Conservation (phyloP, 2,888 invertebrate species). For the Empis stercorea region DNA sequence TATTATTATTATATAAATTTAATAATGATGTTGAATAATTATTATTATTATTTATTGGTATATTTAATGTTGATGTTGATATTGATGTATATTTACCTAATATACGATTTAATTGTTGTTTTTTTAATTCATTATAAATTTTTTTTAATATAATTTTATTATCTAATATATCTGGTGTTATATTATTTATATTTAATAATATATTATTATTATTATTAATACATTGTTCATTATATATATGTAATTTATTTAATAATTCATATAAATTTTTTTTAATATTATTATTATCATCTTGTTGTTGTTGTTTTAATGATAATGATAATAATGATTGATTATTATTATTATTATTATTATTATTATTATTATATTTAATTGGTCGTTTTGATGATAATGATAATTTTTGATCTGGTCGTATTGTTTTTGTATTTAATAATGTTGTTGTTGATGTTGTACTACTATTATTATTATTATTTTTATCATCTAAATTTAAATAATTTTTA, state of each 20-base stretch:
- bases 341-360: not conserved
- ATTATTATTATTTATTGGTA: conserved; percentile 13
- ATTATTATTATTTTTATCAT: conserved; percentile 22
- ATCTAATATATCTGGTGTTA: conserved; percentile 58
- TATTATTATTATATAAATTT: conserved; percentile 6
- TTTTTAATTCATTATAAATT: conserved; percentile 29
- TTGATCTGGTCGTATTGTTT: conserved; percentile 28
- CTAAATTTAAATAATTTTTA: conserved; percentile 22
- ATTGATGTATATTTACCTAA: conserved; percentile 22
- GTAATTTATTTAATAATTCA: conserved; percentile 21
- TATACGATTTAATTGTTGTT: conserved; percentile 29
- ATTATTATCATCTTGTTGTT: not conserved
- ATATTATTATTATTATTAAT: not conserved
- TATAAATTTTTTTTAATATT: not conserved
- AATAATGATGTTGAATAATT: conserved; percentile 9
- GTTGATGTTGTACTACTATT: too few species aligned
- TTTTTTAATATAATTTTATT: conserved; percentile 56
- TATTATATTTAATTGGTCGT: conserved; percentile 15
- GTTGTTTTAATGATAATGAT: too few species aligned
- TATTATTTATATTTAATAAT: conserved; percentile 37
- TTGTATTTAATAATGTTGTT: conserved; percentile 23
- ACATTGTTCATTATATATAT: conserved; percentile 7
- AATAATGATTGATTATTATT: not conserved
- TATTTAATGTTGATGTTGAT: conserved; percentile 10
- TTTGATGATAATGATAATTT: conserved; percentile 28